Evolutionary conservation across 2,113 vertebrate genomes (phyloP).

Genomic region (Polyodon spathula): DNA sequence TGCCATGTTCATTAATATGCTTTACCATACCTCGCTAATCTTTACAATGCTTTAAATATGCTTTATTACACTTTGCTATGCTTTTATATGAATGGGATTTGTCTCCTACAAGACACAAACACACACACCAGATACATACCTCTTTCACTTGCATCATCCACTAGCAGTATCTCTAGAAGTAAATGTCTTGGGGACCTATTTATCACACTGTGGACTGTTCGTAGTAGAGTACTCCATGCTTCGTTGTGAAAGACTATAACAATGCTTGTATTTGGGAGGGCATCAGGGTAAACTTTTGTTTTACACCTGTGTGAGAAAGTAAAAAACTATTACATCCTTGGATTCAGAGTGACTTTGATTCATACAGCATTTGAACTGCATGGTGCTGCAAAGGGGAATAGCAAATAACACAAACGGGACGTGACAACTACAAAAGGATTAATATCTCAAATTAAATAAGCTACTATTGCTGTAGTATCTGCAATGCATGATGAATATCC

Average conservation of each 20-base stretch:
- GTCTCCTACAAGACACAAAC: neutral
- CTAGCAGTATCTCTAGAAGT: conserved; percentile 78
- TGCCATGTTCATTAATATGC: no score
- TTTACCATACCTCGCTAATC: no score
- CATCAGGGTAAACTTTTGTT: conserved; percentile 77
- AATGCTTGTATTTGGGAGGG: conserved; percentile 88
- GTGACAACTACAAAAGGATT: no score
- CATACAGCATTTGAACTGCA: neutral
- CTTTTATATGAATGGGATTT: no score
- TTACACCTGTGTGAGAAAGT: conserved; percentile 65
- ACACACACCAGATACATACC: conserved; percentile 45
- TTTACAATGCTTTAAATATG: no score
- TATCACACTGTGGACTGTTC: conserved; percentile 85
- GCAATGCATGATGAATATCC: conserved; percentile 21
- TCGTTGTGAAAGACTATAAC: conserved; percentile 99
- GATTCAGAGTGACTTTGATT: neutral
- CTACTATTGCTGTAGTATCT: no score
- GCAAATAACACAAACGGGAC: no score
- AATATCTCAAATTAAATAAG: no score
- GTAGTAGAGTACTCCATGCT: conserved; percentile 90
- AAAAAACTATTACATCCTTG: neutral
- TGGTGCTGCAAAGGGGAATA: no score
- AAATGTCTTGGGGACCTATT: conserved; percentile 75
- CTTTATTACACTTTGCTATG: no score
- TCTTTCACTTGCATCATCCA: conserved; percentile 94